Evolutionary conservation across 2,888 invertebrate genomes (phyloP).

Genomic region (Lasioglossum leucozonium): DNA sequence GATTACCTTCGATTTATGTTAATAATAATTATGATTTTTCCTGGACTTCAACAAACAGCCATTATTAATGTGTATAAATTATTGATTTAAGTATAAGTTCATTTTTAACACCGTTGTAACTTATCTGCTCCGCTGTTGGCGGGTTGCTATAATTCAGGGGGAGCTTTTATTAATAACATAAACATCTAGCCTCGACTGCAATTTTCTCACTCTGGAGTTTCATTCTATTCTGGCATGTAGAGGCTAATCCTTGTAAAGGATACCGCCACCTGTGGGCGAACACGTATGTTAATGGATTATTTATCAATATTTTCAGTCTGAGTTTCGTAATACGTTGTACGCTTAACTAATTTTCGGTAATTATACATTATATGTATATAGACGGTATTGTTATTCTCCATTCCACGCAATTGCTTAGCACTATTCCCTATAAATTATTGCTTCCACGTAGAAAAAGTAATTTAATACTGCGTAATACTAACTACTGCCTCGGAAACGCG

Average conservation of each 20-base stretch:
- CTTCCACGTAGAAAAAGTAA: conserved; percentile 39
- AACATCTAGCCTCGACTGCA: background rate
- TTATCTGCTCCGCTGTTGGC: background rate
- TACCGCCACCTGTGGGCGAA: background rate
- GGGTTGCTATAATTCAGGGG: background rate
- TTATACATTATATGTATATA: background rate
- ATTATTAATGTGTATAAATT: background rate
- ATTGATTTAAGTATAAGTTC: too few species aligned
- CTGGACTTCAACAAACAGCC: background rate
- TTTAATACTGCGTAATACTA: conserved; percentile 66
- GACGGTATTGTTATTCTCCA: background rate
- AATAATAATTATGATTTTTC: background rate
- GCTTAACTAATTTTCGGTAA: background rate
- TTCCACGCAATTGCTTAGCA: background rate
- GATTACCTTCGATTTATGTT: background rate
- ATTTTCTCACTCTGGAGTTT: background rate
- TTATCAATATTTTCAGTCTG: conserved; percentile 28
- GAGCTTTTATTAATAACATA: background rate
- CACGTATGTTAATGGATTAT: background rate
- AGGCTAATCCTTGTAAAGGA: background rate
- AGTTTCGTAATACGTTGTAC: background rate
- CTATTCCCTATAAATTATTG: conserved; percentile 9
- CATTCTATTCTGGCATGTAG: background rate
- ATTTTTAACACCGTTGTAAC: background rate
- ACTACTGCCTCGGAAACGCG: conserved; percentile 31